A percentile compares a stretch with the other conserved stretches of the same genome.
Evolutionary conservation across 2,113 vertebrate species (phyloP).

Genomic region (Hippolais icterina): DNA sequence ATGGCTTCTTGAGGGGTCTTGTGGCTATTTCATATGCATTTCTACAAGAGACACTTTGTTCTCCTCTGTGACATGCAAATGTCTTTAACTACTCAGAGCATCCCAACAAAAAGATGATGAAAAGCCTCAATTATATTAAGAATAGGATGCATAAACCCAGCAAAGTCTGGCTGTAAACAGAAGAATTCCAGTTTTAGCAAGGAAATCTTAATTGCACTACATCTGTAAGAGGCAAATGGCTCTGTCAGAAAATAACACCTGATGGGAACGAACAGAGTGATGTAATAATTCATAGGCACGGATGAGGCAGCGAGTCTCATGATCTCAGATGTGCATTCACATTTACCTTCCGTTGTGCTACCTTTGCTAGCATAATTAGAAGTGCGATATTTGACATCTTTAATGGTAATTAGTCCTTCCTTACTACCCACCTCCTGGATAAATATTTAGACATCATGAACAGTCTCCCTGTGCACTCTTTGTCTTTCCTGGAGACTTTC

Average conservation of each 20-base stretch:
- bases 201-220: neutral
- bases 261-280: neutral
- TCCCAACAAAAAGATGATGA: neutral
- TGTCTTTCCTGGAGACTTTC: neutral
- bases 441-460: neutral
- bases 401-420: neutral
- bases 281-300: neutral
- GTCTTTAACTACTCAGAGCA: neutral
- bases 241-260: neutral
- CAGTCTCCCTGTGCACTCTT: neutral
- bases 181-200: neutral
- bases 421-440: neutral
- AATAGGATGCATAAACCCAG: neutral
- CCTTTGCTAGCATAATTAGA: neutral
- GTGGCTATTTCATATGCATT: neutral
- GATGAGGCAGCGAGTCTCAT: neutral
- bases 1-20: slow-evolving; percentile 1
- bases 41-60: slow-evolving; percentile 7
- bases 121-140: neutral
- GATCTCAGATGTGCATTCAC: neutral
- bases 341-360: neutral
- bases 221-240: neutral
- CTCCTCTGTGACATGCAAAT: neutral
- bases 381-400: slow-evolving; percentile 16
- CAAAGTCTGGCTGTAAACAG: neutral